A percentile compares a stretch with the other conserved stretches of the same genome.
These are phyloP conservation scores for Drosophila austrosaltans DNA, from an alignment of 2,888 invertebrate species.

Conservation along the genomic window DNA sequence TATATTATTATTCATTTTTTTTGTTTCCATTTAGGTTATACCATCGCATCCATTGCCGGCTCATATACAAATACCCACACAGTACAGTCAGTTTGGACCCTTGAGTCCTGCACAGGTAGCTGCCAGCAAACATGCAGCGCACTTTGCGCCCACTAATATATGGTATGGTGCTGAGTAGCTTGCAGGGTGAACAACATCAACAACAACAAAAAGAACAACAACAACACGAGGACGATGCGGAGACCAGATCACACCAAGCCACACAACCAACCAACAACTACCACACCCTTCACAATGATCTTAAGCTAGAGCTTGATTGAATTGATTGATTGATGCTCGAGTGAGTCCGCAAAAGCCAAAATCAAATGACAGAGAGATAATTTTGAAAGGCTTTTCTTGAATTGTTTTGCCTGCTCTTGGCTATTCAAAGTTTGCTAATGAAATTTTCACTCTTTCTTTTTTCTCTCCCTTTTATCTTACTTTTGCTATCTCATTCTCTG, in stretches of 20 bases:
- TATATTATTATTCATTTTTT: slow-evolving; percentile 84
- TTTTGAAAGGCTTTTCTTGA: slow-evolving; percentile 40
- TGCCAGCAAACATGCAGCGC: slow-evolving; percentile 83
- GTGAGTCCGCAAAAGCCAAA: slow-evolving; percentile 78
- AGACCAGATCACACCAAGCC: slow-evolving; percentile 30
- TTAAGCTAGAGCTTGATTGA: slow-evolving; percentile 50
- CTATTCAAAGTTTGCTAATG: slow-evolving; percentile 14
- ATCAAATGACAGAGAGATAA: slow-evolving; percentile 39
- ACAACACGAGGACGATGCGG: slow-evolving; percentile 51
- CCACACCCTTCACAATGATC: slow-evolving; percentile 46
- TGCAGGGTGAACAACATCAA: slow-evolving; percentile 46
- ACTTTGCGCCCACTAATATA: slow-evolving; percentile 84
- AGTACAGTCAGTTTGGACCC: slow-evolving; percentile 85
- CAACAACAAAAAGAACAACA: slow-evolving; percentile 16
- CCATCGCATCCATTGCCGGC: slow-evolving; percentile 91
- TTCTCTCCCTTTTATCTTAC: slow-evolving; percentile 7
- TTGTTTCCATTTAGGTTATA: slow-evolving; percentile 83
- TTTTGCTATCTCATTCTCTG: neutral
- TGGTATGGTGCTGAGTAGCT: slow-evolving; percentile 84
- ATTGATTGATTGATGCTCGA: slow-evolving; percentile 78
- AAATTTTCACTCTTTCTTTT: slow-evolving; percentile 9
- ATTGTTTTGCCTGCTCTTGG: slow-evolving; percentile 13
- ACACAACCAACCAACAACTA: slow-evolving; percentile 38
- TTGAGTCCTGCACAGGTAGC: slow-evolving; percentile 84
- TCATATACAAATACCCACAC: slow-evolving; percentile 90